Conservation (phyloP, 2,797 vertebrate species). For the Trachops cirrhosus region DNA sequence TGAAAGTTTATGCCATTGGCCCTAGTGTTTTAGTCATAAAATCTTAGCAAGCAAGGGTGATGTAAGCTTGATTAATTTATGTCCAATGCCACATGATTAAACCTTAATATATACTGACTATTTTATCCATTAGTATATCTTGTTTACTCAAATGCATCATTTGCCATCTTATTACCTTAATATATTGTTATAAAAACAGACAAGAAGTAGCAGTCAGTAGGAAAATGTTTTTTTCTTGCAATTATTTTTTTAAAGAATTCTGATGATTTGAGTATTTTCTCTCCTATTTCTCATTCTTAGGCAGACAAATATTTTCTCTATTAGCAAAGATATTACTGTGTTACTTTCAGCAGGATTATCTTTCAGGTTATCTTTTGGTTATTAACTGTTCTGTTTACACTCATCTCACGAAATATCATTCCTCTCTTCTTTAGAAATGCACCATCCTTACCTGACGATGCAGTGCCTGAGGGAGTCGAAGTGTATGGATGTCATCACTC, state of each 20-base stretch:
- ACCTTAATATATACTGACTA: not conserved
- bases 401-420: conserved; percentile 53
- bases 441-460: not conserved
- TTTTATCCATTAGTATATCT: not conserved
- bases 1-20: not conserved
- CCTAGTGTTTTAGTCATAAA: not conserved
- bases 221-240: not conserved
- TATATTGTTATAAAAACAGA: not conserved
- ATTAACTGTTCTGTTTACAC: conserved; percentile 51
- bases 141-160: not conserved
- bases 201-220: not conserved
- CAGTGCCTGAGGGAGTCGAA: conserved; percentile 39
- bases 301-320: not conserved
- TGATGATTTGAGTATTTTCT: not conserved
- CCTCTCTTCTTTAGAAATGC: conserved; percentile 23
- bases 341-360: not conserved
- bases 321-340: not conserved
- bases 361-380: conserved; percentile 53
- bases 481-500: not conserved
- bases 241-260: not conserved
- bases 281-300: not conserved
- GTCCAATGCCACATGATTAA: not conserved
- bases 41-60: not conserved
- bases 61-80: not conserved
- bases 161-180: not conserved